phyloP scores from a whole-genome alignment of 1,140 invertebrate genomes.

The Diorhabda elongata region DNA sequence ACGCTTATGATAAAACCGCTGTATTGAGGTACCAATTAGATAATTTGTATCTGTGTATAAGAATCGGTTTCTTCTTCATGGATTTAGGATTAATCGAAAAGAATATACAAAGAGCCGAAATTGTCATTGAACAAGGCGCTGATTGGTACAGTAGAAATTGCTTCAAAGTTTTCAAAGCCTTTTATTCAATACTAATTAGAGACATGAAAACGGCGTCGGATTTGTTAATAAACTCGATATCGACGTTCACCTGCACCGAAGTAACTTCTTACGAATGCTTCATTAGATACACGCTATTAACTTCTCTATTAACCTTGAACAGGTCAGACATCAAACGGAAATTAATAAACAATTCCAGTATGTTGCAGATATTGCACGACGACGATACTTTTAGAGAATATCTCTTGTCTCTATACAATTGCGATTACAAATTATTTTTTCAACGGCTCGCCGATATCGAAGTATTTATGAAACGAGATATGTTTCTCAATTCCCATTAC shows the following conservation, averaged over 20 bases:
- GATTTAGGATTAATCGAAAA: conserved; percentile 65
- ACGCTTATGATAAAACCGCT: conserved; percentile 86
- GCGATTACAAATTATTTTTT: conserved; percentile 94
- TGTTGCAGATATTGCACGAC: conserved; percentile 84
- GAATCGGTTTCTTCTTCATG: conserved; percentile 81
- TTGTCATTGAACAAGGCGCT: conserved; percentile 88
- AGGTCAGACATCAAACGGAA: conserved; percentile 75
- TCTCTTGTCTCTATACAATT: conserved; percentile 91
- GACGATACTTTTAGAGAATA: conserved; percentile 79
- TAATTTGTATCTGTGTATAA: conserved; percentile 84
- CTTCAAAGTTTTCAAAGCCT: conserved; percentile 86
- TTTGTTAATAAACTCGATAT: conserved; percentile 93
- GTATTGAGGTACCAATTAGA: conserved; percentile 84
- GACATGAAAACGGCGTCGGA: conserved; percentile 91
- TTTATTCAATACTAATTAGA: conserved; percentile 85
- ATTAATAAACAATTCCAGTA: conserved; percentile 85
- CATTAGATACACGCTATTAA: conserved; percentile 82
- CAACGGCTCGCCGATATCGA: conserved; percentile 74
- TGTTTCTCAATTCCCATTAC: conserved; percentile 87
- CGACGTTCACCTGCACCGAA: conserved; percentile 98
- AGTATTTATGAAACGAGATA: conserved; percentile 79
- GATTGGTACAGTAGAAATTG: conserved; percentile 97
- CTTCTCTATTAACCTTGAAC: conserved; percentile 75
- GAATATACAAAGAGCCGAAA: conserved; percentile 24
- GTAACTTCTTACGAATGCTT: conserved; percentile 90